Percentiles rank a stretch among this genome's conserved stretches.
phyloP scores from a whole-genome alignment of 1,140 invertebrate genomes.

The Neotoxoptera formosana region DNA sequence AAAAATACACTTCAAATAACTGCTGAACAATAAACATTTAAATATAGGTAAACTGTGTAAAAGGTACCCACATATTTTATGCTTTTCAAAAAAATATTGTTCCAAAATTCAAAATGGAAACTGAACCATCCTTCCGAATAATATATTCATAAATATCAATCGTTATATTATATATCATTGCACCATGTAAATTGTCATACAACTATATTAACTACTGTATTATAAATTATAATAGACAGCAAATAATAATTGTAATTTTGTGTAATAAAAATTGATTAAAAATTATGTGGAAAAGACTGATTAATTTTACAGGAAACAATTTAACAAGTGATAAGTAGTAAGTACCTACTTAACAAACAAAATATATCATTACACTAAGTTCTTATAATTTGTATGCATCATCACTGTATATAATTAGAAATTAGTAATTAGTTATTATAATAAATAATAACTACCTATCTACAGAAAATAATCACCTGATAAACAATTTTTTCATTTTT shows the following conservation, averaged over 20 bases:
- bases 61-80: not conserved
- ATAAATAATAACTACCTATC: too few relatives aligned
- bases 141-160: not conserved
- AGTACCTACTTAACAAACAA: too few relatives aligned
- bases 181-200: not conserved
- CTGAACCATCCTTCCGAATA: not conserved
- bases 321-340: too few relatives aligned
- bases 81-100: not conserved
- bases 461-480: too few relatives aligned
- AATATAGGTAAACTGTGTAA: not conserved
- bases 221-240: not conserved
- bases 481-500: too few relatives aligned
- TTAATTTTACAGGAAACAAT: not conserved
- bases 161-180: not conserved
- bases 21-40: not conserved
- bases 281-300: not conserved
- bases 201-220: not conserved
- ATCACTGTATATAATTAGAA: too few relatives aligned
- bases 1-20: not conserved
- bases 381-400: too few relatives aligned
- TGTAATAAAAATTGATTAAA: not conserved
- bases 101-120: not conserved
- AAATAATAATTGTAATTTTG: not conserved
- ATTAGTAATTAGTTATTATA: too few relatives aligned
- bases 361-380: too few relatives aligned